Conservation (phyloP, 1,140 invertebrate genomes). For the Gryon sp. region DNA sequence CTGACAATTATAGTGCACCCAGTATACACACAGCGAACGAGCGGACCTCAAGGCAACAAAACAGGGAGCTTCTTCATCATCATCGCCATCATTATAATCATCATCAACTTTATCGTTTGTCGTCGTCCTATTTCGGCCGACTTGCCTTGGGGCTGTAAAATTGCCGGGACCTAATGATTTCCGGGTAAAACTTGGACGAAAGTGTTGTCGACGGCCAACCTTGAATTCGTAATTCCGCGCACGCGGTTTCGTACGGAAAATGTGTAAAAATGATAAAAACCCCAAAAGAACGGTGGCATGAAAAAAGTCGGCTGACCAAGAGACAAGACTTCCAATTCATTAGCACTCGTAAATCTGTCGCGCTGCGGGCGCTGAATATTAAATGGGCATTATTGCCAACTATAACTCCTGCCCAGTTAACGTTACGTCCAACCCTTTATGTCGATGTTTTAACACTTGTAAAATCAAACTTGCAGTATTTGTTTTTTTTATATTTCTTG, state of each 20-base stretch:
- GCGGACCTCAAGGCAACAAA: conserved; percentile 73
- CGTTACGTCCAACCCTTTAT: conserved; percentile 55
- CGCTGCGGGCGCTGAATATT: conserved; percentile 77
- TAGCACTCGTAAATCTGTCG: conserved; percentile 79
- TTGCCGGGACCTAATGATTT: conserved; percentile 59
- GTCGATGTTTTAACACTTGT: conserved; percentile 20
- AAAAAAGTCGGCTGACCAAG: conserved; percentile 52
- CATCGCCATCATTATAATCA: conserved; percentile 61
- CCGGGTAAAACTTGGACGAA: conserved; percentile 57
- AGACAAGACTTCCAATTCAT: conserved; percentile 76
- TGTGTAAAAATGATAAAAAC: conserved; percentile 51
- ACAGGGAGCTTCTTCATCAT: conserved; percentile 76
- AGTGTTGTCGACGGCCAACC: conserved; percentile 42
- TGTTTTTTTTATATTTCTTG: background rate
- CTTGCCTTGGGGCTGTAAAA: conserved; percentile 54
- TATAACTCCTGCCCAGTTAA: conserved; percentile 78
- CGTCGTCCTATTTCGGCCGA: conserved; percentile 54
- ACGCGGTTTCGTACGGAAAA: conserved; percentile 44
- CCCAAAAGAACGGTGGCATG: conserved; percentile 56
- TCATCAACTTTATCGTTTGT: conserved; percentile 61
- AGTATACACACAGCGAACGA: conserved; percentile 36
- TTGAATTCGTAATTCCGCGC: conserved; percentile 49
- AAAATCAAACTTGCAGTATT: conserved; percentile 5
- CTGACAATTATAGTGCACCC: conserved; percentile 38
- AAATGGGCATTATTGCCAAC: conserved; percentile 75